Conservation (phyloP, 2,113 vertebrate species). For the Syrrhaptes paradoxus region DNA sequence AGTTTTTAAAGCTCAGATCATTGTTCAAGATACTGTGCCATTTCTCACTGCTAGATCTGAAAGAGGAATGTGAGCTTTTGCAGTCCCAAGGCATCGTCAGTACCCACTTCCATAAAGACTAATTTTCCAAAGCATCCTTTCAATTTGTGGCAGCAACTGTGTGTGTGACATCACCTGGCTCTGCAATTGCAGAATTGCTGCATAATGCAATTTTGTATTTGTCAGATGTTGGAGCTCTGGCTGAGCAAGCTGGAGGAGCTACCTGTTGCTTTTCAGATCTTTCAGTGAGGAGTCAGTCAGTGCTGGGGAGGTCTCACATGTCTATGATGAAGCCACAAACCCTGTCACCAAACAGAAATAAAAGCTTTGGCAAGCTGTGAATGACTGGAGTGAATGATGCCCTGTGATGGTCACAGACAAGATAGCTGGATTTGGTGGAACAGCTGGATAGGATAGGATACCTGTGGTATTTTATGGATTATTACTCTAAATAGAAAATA, state of each 20-base stretch:
- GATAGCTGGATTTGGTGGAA: accelerated
- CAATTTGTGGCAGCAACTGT: neutral
- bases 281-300: neutral
- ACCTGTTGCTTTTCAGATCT: neutral
- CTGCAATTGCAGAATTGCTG: neutral
- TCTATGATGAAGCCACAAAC: constrained; percentile 3
- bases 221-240: neutral
- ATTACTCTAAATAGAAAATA: neutral
- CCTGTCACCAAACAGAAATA: neutral
- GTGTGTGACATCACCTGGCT: neutral
- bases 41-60: constrained; percentile 13
- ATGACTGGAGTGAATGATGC: neutral
- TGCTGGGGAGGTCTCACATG: neutral
- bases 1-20: constrained; percentile 32
- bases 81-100: neutral
- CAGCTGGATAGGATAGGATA: neutral
- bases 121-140: neutral
- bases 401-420: neutral
- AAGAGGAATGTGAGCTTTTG: neutral
- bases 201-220: neutral
- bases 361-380: neutral
- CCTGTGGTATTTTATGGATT: neutral
- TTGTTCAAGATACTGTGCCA: constrained; percentile 8
- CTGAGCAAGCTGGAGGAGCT: neutral
- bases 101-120: neutral